Percentiles rank a stretch among this genome's conserved stretches.
These are phyloP conservation scores for Melieria crassipennis DNA, from an alignment of 2,888 invertebrate genomes.

Conservation along the genomic window DNA sequence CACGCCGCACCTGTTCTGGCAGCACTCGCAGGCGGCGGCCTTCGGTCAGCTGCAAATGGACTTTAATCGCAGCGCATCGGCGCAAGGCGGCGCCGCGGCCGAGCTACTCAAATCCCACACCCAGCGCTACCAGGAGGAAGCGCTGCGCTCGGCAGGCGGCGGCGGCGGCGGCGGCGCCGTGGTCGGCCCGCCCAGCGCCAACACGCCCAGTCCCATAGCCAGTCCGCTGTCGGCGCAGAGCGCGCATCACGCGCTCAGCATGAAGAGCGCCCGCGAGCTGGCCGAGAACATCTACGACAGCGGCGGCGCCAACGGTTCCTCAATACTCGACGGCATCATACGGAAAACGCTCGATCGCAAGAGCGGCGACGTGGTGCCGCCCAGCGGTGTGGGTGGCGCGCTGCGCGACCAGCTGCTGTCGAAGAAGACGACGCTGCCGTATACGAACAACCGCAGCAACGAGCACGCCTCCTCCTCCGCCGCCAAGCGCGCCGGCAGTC, in stretches of 20 bases:
- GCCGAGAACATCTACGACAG: slow-evolving; percentile 74
- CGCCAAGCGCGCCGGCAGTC: slow-evolving; percentile 61
- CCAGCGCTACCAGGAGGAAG: slow-evolving; percentile 80
- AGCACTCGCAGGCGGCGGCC: slow-evolving; percentile 66
- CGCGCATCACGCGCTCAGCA: slow-evolving; percentile 47
- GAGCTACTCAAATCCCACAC: slow-evolving; percentile 79
- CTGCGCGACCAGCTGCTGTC: slow-evolving; percentile 74
- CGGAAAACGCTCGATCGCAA: slow-evolving; percentile 79
- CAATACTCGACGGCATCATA: slow-evolving; percentile 84
- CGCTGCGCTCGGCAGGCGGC: slow-evolving; percentile 42
- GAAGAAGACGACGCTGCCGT: slow-evolving; percentile 67
- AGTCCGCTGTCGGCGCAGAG: slow-evolving; percentile 50
- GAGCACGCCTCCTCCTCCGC: slow-evolving; percentile 48
- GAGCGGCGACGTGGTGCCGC: slow-evolving; percentile 64
- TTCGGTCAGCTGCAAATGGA: slow-evolving; percentile 68
- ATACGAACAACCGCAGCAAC: slow-evolving; percentile 54
- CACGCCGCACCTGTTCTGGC: slow-evolving; percentile 80
- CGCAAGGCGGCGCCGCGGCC: slow-evolving; percentile 36
- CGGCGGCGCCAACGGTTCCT: slow-evolving; percentile 74
- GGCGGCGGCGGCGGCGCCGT: slow-evolving; percentile 33
- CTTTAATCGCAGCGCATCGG: slow-evolving; percentile 49
- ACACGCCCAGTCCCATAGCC: slow-evolving; percentile 52
- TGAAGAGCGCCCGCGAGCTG: slow-evolving; percentile 70
- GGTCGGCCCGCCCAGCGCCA: slow-evolving; percentile 42
- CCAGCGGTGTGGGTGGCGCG: slow-evolving; percentile 61